Percentiles rank a stretch among this genome's conserved stretches.
Conservation (phyloP, 1,140 invertebrate genomes). For the Drosophila seguyi region DNA sequence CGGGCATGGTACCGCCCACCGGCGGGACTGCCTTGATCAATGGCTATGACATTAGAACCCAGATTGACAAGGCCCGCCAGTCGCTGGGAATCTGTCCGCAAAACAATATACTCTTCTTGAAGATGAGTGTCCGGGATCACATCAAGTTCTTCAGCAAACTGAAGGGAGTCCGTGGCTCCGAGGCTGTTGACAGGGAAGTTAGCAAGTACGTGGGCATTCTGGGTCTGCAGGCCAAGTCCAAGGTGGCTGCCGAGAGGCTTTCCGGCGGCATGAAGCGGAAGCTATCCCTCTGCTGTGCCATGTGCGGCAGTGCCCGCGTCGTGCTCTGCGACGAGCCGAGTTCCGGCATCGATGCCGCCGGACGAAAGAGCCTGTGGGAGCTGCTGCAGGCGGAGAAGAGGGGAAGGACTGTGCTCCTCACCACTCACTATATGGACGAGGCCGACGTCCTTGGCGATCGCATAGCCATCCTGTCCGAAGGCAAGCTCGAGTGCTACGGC, state of each 20-base stretch:
- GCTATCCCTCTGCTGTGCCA: constrained; percentile 90
- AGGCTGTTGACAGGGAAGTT: constrained; percentile 87
- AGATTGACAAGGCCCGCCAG: constrained; percentile 87
- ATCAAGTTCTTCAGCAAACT: constrained; percentile 93
- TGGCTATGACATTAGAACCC: constrained; percentile 88
- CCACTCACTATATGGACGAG: constrained; percentile 99
- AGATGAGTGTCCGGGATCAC: constrained; percentile 96
- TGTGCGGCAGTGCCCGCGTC: constrained; percentile 89
- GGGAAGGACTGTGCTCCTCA: constrained; percentile 92
- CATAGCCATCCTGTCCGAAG: constrained; percentile 87
- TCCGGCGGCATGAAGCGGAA: constrained; percentile 96
- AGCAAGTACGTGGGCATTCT: constrained; percentile 89
- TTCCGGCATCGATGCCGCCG: constrained; percentile 97
- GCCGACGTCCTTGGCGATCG: constrained; percentile 96
- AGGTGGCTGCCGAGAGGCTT: constrained; percentile 87
- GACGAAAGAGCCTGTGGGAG: constrained; percentile 95
- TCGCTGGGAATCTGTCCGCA: constrained; percentile 96
- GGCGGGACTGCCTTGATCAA: constrained; percentile 89
- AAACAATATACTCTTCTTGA: constrained; percentile 96
- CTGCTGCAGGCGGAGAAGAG: constrained; percentile 88
- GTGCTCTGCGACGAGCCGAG: constrained; percentile 97
- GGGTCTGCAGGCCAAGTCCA: constrained; percentile 87
- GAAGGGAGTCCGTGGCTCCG: constrained; percentile 87
- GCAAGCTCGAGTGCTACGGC: constrained; percentile 92
- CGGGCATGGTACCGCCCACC: constrained; percentile 89